Percentiles rank a stretch among this genome's conserved stretches.
These are phyloP conservation scores for Myotis planiceps DNA, from an alignment of 2,797 vertebrate genomes.

Conservation along the genomic window DNA sequence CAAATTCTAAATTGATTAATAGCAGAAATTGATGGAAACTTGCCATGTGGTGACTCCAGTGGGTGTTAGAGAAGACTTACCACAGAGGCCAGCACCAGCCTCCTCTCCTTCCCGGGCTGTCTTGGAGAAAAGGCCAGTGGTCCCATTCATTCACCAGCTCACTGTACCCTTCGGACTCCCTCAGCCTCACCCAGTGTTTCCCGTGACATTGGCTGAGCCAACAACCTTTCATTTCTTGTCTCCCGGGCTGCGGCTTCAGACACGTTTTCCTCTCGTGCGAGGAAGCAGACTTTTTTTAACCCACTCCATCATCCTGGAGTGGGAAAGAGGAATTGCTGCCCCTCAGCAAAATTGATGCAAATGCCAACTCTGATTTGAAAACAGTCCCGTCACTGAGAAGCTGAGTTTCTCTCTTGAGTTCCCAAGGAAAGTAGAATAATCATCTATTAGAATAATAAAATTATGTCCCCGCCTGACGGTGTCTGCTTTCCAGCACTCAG, in stretches of 20 bases:
- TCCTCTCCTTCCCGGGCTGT: neutral
- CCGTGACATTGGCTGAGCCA: neutral
- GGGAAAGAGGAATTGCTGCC: slow-evolving; percentile 16
- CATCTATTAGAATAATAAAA: slow-evolving; percentile 74
- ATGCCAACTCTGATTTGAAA: slow-evolving; percentile 64
- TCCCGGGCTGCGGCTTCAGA: neutral
- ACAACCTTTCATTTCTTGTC: neutral
- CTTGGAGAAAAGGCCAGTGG: neutral
- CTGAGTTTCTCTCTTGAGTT: slow-evolving; percentile 50
- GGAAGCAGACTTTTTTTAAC: slow-evolving; percentile 17
- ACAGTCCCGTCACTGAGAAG: slow-evolving; percentile 58
- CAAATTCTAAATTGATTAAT: slow-evolving; percentile 5
- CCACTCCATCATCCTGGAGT: neutral
- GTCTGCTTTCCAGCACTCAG: slow-evolving; percentile 26
- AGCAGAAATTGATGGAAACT: neutral
- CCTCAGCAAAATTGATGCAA: slow-evolving; percentile 48
- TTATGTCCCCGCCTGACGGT: slow-evolving; percentile 2
- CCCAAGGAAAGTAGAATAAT: slow-evolving; percentile 63
- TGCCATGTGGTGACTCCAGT: neutral
- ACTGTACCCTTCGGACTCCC: neutral
- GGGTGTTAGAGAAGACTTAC: neutral
- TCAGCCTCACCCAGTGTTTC: neutral
- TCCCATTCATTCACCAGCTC: neutral
- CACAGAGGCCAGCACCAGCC: too few relatives aligned
- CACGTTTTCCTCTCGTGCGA: neutral